These are phyloP conservation scores for Pteromalus puparum DNA, from an alignment of 1,140 invertebrate species.

Conservation along the genomic window DNA sequence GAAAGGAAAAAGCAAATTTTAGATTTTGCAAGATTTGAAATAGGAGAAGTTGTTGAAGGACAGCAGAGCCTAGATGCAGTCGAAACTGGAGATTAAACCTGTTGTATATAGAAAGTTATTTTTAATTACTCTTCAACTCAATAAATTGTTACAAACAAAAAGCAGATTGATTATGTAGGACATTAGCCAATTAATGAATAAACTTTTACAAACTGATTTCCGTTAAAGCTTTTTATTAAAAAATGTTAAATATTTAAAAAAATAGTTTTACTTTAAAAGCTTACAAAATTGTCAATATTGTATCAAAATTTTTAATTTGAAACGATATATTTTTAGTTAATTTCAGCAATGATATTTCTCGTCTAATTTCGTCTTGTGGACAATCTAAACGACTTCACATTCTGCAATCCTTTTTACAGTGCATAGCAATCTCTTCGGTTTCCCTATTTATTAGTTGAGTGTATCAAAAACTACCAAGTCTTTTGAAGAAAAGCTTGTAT, in stretches of 20 bases:
- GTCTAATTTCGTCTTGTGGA: conserved; percentile 57
- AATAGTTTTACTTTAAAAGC: conserved; percentile 22
- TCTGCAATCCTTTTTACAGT: conserved; percentile 82
- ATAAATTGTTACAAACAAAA: conserved; percentile 10
- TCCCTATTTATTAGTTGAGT: conserved; percentile 60
- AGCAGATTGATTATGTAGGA: conserved; percentile 7
- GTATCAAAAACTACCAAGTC: neutral
- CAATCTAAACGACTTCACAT: conserved; percentile 76
- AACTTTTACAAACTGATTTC: neutral
- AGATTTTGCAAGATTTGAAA: conserved; percentile 91
- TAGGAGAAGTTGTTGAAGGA: conserved; percentile 79
- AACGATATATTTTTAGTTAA: conserved; percentile 11
- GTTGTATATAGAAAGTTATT: conserved; percentile 19
- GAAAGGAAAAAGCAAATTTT: conserved; percentile 82
- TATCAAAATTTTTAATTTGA: neutral
- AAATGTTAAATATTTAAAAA: conserved; percentile 10
- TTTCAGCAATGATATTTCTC: conserved; percentile 5
- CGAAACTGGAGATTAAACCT: conserved; percentile 79
- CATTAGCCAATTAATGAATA: neutral
- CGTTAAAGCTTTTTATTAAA: conserved; percentile 38
- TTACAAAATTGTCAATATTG: neutral
- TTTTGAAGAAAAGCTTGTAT: conserved; percentile 13
- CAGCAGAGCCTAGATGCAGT: conserved; percentile 77
- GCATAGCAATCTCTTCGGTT: conserved; percentile 71
- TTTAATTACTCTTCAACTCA: conserved; percentile 14